These are phyloP conservation scores for Pyrgilauda ruficollis DNA, from an alignment of 2,113 vertebrate species.

Conservation along the genomic window DNA sequence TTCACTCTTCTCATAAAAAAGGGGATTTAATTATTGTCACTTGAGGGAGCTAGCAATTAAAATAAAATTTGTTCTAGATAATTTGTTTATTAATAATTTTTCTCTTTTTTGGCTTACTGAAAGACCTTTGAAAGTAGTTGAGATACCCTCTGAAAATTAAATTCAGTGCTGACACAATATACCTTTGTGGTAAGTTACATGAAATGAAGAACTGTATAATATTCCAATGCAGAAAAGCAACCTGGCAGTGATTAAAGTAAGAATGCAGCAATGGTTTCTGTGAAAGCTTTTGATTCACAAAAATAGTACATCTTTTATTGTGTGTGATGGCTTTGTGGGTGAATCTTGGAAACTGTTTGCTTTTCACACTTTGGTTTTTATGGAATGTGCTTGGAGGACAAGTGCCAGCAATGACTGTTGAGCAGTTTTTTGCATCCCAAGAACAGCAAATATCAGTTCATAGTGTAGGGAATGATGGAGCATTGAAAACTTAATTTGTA, in stretches of 20 bases:
- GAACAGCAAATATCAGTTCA: background rate
- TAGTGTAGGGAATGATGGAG: background rate
- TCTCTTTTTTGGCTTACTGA: background rate
- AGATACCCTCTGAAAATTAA: background rate
- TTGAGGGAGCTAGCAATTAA: background rate
- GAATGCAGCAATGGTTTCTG: background rate
- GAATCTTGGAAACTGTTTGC: background rate
- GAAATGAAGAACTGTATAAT: background rate
- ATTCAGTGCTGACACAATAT: background rate
- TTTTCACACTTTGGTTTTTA: background rate
- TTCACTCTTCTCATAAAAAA: background rate
- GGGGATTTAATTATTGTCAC: background rate
- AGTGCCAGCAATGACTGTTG: background rate
- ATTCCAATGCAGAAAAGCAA: background rate
- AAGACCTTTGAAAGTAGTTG: background rate
- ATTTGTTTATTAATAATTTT: background rate
- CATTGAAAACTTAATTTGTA: background rate
- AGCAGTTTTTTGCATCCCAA: background rate
- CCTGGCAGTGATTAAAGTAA: background rate
- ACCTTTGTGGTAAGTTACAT: background rate
- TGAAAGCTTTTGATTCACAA: background rate
- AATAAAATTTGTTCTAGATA: background rate
- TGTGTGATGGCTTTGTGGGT: background rate
- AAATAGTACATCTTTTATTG: background rate
- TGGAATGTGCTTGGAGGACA: background rate